Evolutionary conservation across 2,888 invertebrate species (phyloP).

Genomic region (Tipula unca): DNA sequence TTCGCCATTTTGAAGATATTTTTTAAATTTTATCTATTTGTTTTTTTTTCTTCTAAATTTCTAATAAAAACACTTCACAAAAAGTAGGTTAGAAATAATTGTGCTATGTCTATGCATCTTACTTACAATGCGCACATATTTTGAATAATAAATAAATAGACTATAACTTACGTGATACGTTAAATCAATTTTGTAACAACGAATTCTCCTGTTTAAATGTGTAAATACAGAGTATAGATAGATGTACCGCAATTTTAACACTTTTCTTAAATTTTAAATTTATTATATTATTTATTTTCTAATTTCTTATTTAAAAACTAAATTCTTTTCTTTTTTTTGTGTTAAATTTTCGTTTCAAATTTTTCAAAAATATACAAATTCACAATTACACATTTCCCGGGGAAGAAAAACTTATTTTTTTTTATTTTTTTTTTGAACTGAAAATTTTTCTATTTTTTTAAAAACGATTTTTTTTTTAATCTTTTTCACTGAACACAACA

Average conservation of each 20-base stretch:
- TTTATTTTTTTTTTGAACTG: neutral
- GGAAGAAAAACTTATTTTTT: neutral
- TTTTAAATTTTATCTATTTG: too few relatives aligned
- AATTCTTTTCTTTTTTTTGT: neutral
- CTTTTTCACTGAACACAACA: neutral
- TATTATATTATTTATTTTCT: neutral
- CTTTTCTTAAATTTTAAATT: neutral
- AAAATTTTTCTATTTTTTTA: neutral
- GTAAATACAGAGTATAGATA: neutral
- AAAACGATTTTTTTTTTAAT: neutral
- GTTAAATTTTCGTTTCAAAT: neutral
- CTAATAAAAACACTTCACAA: neutral
- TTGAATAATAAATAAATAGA: neutral
- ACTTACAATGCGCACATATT: neutral
- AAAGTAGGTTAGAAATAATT: neutral
- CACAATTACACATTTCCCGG: constrained; percentile 8
- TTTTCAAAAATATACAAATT: neutral
- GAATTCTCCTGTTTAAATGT: neutral
- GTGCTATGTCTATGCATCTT: neutral
- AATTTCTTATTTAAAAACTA: neutral
- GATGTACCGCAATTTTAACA: neutral
- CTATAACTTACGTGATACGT: neutral
- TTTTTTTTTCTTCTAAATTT: neutral
- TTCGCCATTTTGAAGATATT: neutral
- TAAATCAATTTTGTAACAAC: neutral